Evolutionary conservation across 2,797 vertebrate species (phyloP).

Genomic region (Lacerta viridis): DNA sequence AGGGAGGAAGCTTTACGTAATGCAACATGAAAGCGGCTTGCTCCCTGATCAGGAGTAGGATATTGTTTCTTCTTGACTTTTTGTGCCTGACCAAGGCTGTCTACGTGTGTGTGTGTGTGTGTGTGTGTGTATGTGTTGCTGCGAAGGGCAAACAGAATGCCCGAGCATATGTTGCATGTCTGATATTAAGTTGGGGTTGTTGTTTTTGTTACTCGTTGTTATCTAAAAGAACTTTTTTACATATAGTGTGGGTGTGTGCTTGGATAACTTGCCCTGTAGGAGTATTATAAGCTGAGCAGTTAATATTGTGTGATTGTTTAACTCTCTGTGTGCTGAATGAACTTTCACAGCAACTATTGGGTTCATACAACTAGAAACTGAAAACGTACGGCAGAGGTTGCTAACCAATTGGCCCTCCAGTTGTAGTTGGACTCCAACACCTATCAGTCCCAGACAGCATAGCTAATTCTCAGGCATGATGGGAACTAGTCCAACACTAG

Average conservation of each 20-base stretch:
- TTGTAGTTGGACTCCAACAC: too few species aligned
- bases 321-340: neutral
- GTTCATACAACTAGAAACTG: neutral
- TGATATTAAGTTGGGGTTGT: neutral
- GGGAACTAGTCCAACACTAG: too few species aligned
- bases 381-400: neutral
- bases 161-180: neutral
- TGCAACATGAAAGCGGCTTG: conserved; percentile 36
- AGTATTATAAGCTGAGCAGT: neutral
- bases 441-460: too few species aligned
- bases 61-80: conserved; percentile 35
- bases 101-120: neutral
- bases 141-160: neutral
- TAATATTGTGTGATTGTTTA: conserved; percentile 25
- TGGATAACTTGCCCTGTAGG: neutral
- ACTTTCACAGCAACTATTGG: neutral
- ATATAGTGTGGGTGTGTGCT: neutral
- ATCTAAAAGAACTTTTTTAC: conserved; percentile 10
- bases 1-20: conserved; percentile 46
- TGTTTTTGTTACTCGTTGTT: neutral
- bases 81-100: conserved; percentile 1
- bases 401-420: neutral
- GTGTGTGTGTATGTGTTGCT: neutral
- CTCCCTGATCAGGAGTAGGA: conserved; percentile 27
- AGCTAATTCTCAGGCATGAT: too few species aligned